Base-by-base conservation (phyloP, 2,888 invertebrate genomes). In the Phaedon cochleariae region DNA sequence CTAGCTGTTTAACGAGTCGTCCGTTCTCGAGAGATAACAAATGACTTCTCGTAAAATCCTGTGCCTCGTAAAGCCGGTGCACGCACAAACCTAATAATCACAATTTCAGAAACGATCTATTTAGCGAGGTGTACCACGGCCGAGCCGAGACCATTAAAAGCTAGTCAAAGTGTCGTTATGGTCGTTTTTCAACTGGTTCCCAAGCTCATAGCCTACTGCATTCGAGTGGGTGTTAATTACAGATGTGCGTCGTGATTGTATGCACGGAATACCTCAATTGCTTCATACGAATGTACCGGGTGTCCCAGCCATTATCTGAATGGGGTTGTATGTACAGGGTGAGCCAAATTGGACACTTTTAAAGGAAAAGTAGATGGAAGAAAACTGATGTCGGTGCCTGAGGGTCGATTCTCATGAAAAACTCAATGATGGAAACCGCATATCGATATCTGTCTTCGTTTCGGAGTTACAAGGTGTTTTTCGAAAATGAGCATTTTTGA, bases 141-240 rank as follows among this genome's bases (percentile, higher is more conserved):
- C n/a, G n/a, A n/a, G n/a, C n/a, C n/a, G n/a, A 12, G 49, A 31
- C 22, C 34, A 59, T 59, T 59, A 59, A 59, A 59, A 59, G 49
- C 59, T 59, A 59, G 59, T 59, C 59, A 49, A 59, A 59, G 59
- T 59, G 59, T 59, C 59, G 59, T 59, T 59, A 59, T 55, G 59
- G 21, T 49, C 46, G 49, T 34, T 51, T 51, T 59, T 49, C 59
- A 59, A 17, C 21, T 59, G 18, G 20, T 29, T 7, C 20, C 31
- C 1, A 20, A 21, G 58, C 41, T 58, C 26, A 46, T 58, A 20
- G 58, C 41, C 48, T 58, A 58, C 48, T 29, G 45, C 46, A n/a
- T n/a, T 48, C 15, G 41, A 49, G 59, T 59, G 59, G 59, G 59
- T 59, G 41, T 59, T 59, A 49, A 59, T 59, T 59, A 37, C 31